Conservation (phyloP, 2,888 invertebrate genomes). For the Escarpia spicata region DNA sequence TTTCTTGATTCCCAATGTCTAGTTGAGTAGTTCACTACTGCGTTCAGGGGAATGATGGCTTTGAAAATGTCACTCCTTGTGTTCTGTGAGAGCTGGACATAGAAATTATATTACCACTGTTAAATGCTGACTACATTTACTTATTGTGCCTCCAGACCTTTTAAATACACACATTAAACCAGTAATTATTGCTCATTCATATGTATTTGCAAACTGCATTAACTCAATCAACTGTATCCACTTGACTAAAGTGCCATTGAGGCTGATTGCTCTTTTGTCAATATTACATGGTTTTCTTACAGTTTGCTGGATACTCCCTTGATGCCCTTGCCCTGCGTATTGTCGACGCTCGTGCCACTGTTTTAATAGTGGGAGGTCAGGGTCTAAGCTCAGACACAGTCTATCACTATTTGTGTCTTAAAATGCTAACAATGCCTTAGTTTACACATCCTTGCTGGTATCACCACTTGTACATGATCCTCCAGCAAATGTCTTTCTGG, state of each 20-base stretch:
- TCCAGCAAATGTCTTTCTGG: not conserved
- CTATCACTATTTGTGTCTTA: not conserved
- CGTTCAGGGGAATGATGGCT: too few relatives aligned
- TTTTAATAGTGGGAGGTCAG: slow-evolving; percentile 79
- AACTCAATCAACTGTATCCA: slow-evolving; percentile 39
- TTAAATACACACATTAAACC: not conserved
- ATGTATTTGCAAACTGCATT: not conserved
- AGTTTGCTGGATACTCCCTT: slow-evolving; percentile 95
- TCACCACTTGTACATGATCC: not conserved
- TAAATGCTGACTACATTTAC: too few relatives aligned
- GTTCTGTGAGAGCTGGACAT: too few relatives aligned
- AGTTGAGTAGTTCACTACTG: too few relatives aligned
- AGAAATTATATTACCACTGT: too few relatives aligned
- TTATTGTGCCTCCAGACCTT: too few relatives aligned
- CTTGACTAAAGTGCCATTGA: not conserved
- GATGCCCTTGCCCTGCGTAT: slow-evolving; percentile 92
- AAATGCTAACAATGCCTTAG: not conserved
- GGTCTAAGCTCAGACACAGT: slow-evolving; percentile 12
- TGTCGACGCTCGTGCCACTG: slow-evolving; percentile 83
- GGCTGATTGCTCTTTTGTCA: not conserved
- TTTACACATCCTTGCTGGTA: not conserved
- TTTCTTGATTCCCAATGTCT: not conserved
- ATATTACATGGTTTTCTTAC: slow-evolving; percentile 33
- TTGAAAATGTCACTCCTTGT: too few relatives aligned
- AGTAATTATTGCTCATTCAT: not conserved